Evolutionary conservation across 2,113 vertebrate species (phyloP), one percentile per base, ranked within the genome.

Genomic region (Gymnogyps californianus): DNA sequence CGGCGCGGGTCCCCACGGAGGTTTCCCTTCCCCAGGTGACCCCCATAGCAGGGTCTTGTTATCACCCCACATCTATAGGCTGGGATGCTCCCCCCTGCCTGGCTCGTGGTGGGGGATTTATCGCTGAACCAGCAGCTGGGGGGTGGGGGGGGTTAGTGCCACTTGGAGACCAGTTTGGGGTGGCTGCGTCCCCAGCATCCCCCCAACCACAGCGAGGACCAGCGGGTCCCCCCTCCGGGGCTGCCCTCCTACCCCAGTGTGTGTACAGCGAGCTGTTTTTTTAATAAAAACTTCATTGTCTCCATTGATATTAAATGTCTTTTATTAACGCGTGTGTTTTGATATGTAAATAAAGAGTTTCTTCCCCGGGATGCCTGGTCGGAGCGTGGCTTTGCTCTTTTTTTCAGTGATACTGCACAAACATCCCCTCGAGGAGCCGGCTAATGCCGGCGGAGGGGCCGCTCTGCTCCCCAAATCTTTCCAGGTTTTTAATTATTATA

Each of bases 331-430:
- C 6, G 3, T 38, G 81, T 81, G 78, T 62, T 97, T 91, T 89
- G 78, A 58, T 91, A 89, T 93, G 90, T 82, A 87, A 97, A 94
- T 96, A 93, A 96, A 93, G 34, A 72, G n/a, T 69, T 74, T 54
- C 74, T 69, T 69, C 64, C 87, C 67, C 2, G 9, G 76, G 54
- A 46, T 18, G 38, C 52, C 11, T 2, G 6, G 16, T 47, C 5
- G 0, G 72, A 95, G 38, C 7, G 29, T 87, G 90, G 49, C 49
- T 88, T 82, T 61, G 59, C 44, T 76, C 11, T 54, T 51, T 49
- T 42, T 51, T 49, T 62, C 71, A 36, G n/a, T 15, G 3, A 18
- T 26, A 7, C 14, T 3, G 14, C 31, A 3, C 10, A 2, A 58
- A 46, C 20, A 28, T 58, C 58, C 91, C 72, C 32, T 44, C 25